phyloP scores from a whole-genome alignment of 1,140 invertebrate species.

The Mycetomoellerius zeteki region DNA sequence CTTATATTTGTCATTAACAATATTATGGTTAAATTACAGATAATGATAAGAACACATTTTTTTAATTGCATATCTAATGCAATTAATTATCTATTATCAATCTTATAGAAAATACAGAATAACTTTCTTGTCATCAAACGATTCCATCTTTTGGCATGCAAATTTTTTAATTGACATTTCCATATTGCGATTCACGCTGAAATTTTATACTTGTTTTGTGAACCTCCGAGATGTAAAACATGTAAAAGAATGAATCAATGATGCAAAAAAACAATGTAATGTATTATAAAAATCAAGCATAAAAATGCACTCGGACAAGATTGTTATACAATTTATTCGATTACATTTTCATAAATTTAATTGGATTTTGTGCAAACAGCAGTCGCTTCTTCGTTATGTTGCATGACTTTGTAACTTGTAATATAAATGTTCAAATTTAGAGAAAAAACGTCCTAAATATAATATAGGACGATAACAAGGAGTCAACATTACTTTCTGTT shows the following conservation, averaged over 20 bases:
- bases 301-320: neutral
- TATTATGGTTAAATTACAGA: slow-evolving; percentile 74
- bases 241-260: neutral
- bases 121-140: slow-evolving; percentile 72
- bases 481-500: neutral
- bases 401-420: neutral
- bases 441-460: neutral
- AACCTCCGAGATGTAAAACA: neutral
- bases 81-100: slow-evolving; percentile 73
- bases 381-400: neutral
- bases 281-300: neutral
- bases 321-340: neutral
- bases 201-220: slow-evolving; percentile 26
- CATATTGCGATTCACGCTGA: slow-evolving; percentile 72
- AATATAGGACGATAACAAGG: neutral
- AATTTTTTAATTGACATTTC: slow-evolving; percentile 79
- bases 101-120: slow-evolving; percentile 80
- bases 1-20: slow-evolving; percentile 62
- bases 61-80: slow-evolving; percentile 73
- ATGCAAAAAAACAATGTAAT: neutral
- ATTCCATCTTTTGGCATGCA: slow-evolving; percentile 60
- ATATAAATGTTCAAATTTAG: neutral
- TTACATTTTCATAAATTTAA: neutral
- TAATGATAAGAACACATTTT: slow-evolving; percentile 78
- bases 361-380: neutral